A percentile compares a stretch with the other conserved stretches of the same genome.
These are phyloP conservation scores for Ichneumoninae sp. DNA, from an alignment of 2,888 invertebrate species.

Conservation along the genomic window DNA sequence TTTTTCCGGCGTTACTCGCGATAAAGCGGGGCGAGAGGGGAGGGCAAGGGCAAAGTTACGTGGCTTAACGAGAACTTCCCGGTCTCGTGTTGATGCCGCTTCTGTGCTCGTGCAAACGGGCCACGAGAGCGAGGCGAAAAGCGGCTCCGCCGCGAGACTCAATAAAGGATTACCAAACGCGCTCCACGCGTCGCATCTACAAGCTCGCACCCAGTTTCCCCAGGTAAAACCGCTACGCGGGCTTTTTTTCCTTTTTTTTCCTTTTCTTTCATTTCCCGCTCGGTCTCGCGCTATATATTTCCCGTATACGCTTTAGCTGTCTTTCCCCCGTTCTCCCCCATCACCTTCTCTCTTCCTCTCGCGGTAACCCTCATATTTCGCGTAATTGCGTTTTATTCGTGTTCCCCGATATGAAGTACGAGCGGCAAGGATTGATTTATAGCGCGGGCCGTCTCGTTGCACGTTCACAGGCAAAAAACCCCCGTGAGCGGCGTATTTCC, in stretches of 20 bases:
- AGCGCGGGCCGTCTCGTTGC: conserved; percentile 63
- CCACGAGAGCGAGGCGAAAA: background rate
- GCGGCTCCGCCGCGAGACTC: conserved; percentile 56
- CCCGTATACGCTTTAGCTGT: background rate
- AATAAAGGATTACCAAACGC: conserved; percentile 59
- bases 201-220: conserved; percentile 41
- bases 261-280: conserved; percentile 22
- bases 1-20: conserved; percentile 27
- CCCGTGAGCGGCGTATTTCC: conserved; percentile 24
- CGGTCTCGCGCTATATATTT: conserved; percentile 8
- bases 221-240: conserved; percentile 24
- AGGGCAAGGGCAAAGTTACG: conserved; percentile 15
- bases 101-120: conserved; percentile 34
- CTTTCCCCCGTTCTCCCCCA: background rate
- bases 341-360: conserved; percentile 34
- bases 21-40: background rate
- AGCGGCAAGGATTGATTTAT: conserved; percentile 72
- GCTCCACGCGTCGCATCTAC: conserved; percentile 18
- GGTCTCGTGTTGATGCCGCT: conserved; percentile 5
- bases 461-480: conserved; percentile 58
- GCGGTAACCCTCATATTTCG: conserved; percentile 62
- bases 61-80: conserved; percentile 30
- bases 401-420: conserved; percentile 67
- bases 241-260: conserved; percentile 14
- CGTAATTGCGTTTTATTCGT: conserved; percentile 72